These are phyloP conservation scores for Cossypha niveicapilla DNA, from an alignment of 2,797 vertebrate genomes.

Conservation along the genomic window DNA sequence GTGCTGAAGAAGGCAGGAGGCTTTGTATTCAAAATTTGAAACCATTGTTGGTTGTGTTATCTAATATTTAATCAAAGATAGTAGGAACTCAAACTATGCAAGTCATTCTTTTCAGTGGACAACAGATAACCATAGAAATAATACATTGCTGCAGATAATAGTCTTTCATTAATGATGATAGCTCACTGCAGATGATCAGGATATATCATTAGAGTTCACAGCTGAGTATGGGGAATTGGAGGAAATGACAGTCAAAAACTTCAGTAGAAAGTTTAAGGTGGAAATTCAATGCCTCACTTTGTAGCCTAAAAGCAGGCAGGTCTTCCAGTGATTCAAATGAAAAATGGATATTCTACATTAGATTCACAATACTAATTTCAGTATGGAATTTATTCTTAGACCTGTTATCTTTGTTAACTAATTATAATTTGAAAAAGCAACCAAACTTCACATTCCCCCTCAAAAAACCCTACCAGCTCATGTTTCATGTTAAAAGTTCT, in stretches of 20 bases:
- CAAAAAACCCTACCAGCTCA: fast-evolving
- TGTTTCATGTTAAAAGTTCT: background rate
- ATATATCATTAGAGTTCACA: background rate
- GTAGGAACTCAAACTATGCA: background rate
- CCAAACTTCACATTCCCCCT: background rate
- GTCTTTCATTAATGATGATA: background rate
- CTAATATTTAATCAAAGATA: background rate
- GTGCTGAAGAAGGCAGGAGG: background rate
- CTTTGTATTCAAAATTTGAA: background rate
- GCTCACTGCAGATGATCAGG: background rate
- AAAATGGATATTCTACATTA: background rate
- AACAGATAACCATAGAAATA: background rate
- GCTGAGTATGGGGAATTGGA: background rate
- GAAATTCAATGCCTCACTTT: background rate
- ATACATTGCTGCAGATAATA: background rate
- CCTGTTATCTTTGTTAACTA: background rate
- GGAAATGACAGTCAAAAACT: background rate
- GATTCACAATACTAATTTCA: background rate
- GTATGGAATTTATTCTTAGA: background rate
- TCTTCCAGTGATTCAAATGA: background rate
- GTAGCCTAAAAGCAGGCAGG: background rate
- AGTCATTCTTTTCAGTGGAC: background rate
- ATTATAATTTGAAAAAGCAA: background rate
- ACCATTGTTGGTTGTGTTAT: background rate
- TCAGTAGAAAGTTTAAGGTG: background rate